Percentiles rank a stretch among this genome's conserved stretches.
Evolutionary conservation across 35 echinoderm and acorn worm species (phyloP).

Genomic region (Ophiothrix spiculata): DNA sequence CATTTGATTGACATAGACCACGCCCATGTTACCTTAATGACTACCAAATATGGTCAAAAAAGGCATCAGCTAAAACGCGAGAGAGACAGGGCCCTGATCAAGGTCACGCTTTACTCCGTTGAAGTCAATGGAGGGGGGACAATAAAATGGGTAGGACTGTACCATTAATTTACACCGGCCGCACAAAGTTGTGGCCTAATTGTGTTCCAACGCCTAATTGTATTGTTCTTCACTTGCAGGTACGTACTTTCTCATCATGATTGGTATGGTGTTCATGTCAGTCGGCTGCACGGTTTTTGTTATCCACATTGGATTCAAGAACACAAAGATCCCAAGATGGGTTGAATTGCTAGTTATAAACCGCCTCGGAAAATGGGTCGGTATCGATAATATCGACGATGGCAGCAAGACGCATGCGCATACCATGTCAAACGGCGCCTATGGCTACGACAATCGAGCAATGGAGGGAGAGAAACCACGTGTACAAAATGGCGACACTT

Average conservation of each 20-base stretch:
- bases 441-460: neutral
- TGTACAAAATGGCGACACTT: neutral
- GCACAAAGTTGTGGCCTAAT: too few relatives aligned
- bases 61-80: too few relatives aligned
- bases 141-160: too few relatives aligned
- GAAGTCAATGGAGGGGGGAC: too few relatives aligned
- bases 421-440: too few relatives aligned
- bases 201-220: neutral
- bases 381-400: neutral
- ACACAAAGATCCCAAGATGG: neutral
- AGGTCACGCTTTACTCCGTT: too few relatives aligned
- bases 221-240: neutral
- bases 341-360: neutral
- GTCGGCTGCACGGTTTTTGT: neutral
- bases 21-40: too few relatives aligned
- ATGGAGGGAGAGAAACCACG: neutral
- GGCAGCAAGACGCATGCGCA: neutral
- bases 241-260: neutral
- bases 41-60: too few relatives aligned
- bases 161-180: too few relatives aligned
- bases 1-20: too few relatives aligned
- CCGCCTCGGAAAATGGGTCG: neutral
- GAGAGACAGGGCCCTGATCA: too few relatives aligned
- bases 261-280: neutral
- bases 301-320: neutral